A percentile compares a stretch with the other conserved stretches of the same genome.
These are phyloP conservation scores for Leptoteleia sp. DNA, from an alignment of 1,140 invertebrate genomes.

Conservation along the genomic window DNA sequence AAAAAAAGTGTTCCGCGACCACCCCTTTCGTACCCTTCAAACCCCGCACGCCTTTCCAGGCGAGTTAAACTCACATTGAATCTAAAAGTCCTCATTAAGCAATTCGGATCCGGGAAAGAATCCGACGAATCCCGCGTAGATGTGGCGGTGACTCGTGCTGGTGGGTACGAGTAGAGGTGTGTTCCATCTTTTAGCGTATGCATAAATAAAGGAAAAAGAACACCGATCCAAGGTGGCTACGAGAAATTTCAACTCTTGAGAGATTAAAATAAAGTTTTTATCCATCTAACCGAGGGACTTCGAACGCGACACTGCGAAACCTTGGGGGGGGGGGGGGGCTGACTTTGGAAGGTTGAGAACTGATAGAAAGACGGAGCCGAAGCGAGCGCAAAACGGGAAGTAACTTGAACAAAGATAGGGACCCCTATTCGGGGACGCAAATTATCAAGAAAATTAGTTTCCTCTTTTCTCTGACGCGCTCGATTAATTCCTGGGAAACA, in stretches of 20 bases:
- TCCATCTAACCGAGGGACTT: constrained; percentile 54
- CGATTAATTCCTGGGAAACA: constrained; percentile 29
- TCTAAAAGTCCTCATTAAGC: constrained; percentile 25
- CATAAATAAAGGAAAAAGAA: no score
- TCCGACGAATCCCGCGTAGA: constrained; percentile 6
- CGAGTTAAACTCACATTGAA: constrained; percentile 34
- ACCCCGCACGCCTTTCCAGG: constrained; percentile 30
- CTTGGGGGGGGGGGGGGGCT: constrained; percentile 32
- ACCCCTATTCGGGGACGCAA: constrained; percentile 58
- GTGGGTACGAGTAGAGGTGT: no score
- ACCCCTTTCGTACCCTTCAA: constrained; percentile 32
- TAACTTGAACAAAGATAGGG: constrained; percentile 58
- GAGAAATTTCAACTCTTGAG: constrained; percentile 75
- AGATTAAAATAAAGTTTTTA: constrained; percentile 80
- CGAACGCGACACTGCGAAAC: constrained; percentile 6
- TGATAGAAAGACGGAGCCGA: constrained; percentile 59
- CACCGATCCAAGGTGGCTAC: no score
- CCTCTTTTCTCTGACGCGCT: constrained; percentile 35
- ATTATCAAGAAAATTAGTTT: constrained; percentile 76
- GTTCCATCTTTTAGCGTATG: no score
- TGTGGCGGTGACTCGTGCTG: no score
- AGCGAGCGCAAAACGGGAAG: constrained; percentile 24
- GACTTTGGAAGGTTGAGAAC: constrained; percentile 51
- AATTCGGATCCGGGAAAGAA: not conserved
- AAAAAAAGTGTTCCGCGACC: constrained; percentile 47